A percentile compares a stretch with the other conserved stretches of the same genome.
Conservation (phyloP, 2,797 vertebrate species). For the Sebastes paucispinis region DNA sequence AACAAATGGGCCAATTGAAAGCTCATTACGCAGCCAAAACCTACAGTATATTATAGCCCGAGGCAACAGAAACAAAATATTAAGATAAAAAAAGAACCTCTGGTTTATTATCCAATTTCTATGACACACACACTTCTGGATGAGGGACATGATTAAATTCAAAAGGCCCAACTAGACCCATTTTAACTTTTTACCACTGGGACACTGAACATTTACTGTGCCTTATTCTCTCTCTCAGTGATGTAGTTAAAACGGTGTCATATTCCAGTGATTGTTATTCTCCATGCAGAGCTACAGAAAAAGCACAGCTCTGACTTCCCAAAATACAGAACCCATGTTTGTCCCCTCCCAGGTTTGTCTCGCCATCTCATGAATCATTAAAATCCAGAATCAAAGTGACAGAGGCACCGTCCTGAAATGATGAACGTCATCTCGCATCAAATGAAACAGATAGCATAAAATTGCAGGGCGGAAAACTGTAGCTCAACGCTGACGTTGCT, state of each 20-base stretch:
- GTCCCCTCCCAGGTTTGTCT: slow-evolving; percentile 21
- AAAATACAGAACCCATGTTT: slow-evolving; percentile 30
- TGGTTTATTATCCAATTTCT: slow-evolving; percentile 41
- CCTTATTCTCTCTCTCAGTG: slow-evolving; percentile 22
- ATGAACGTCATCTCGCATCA: slow-evolving; percentile 54
- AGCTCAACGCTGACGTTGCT: slow-evolving; percentile 45
- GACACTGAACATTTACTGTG: slow-evolving; percentile 31
- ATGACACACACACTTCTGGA: slow-evolving; percentile 34
- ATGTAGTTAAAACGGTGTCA: slow-evolving; percentile 24
- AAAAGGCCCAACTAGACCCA: slow-evolving; percentile 22
- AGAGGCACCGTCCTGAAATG: slow-evolving; percentile 31
- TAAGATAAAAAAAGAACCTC: slow-evolving; percentile 5
- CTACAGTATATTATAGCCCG: slow-evolving; percentile 32
- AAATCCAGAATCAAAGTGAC: slow-evolving; percentile 51
- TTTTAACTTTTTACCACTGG: slow-evolving; percentile 30
- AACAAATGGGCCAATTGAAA: slow-evolving; percentile 69
- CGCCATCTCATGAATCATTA: slow-evolving; percentile 56
- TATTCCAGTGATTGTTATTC: slow-evolving; percentile 35
- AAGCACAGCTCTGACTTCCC: slow-evolving; percentile 16
- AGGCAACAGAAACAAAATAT: slow-evolving; percentile 14
- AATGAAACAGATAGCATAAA: slow-evolving; percentile 52
- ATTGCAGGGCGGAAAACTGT: slow-evolving; percentile 46
- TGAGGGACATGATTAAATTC: slow-evolving; percentile 37
- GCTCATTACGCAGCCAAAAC: slow-evolving; percentile 64
- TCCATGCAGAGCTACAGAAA: slow-evolving; percentile 7